phyloP scores from a whole-genome alignment of 2,113 vertebrate genomes.

The Sapayoa aenigma region DNA sequence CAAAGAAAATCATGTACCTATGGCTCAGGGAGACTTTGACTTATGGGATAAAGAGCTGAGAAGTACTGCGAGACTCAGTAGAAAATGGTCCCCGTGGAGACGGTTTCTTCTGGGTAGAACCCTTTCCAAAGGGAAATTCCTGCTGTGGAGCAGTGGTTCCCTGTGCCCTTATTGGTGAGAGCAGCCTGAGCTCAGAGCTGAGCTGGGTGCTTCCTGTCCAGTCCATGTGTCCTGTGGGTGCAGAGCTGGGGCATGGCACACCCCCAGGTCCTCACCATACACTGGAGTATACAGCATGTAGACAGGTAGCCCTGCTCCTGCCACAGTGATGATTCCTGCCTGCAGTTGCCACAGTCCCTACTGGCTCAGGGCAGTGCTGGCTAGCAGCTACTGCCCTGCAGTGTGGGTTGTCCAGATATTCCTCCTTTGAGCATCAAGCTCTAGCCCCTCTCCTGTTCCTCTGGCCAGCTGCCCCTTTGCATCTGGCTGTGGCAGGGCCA shows the following conservation, averaged over 20 bases:
- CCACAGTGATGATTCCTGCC: background rate
- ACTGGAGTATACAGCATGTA: too few species aligned
- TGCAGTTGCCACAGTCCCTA: background rate
- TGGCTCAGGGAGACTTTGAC: background rate
- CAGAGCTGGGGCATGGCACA: background rate
- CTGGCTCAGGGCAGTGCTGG: background rate
- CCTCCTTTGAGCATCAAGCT: background rate
- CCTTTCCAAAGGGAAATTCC: background rate
- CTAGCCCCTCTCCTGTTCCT: background rate
- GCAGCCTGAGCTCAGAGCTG: background rate
- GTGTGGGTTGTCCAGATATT: background rate
- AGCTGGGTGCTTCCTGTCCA: background rate
- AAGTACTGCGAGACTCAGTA: background rate
- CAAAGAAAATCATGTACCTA: background rate
- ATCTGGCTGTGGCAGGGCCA: background rate
- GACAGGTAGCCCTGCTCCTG: background rate
- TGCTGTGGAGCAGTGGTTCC: background rate
- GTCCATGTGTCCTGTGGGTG: background rate
- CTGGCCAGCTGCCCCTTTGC: background rate
- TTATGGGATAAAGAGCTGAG: background rate
- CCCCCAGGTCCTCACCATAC: accelerated
- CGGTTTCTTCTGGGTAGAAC: background rate
- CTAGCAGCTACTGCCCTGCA: background rate
- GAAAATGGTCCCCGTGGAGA: background rate
- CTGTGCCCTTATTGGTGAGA: background rate